These are phyloP conservation scores for Liasis olivaceus DNA, from an alignment of 2,797 vertebrate genomes.

Conservation along the genomic window DNA sequence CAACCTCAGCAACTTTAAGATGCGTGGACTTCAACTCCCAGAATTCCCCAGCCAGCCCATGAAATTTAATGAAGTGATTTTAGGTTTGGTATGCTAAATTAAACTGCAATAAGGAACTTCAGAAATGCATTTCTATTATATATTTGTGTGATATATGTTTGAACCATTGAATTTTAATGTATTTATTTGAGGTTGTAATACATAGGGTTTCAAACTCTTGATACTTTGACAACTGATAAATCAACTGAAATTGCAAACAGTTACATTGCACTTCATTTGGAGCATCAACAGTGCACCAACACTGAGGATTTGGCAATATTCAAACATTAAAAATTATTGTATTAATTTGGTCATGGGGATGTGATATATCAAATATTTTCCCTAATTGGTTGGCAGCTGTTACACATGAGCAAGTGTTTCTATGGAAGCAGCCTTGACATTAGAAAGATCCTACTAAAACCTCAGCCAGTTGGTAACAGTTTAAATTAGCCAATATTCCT, in stretches of 20 bases:
- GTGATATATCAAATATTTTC: neutral
- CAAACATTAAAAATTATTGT: neutral
- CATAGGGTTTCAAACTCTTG: neutral
- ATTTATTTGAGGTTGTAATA: neutral
- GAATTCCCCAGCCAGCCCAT: neutral
- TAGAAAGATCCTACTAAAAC: slow-evolving; percentile 13
- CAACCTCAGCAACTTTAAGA: neutral
- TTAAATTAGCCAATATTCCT: slow-evolving; percentile 6
- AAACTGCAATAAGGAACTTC: neutral
- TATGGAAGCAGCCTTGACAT: neutral
- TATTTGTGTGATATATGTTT: neutral
- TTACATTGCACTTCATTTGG: neutral
- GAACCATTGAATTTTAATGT: neutral
- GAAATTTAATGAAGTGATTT: neutral
- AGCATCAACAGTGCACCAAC: neutral
- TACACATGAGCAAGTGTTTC: neutral
- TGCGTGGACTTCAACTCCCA: neutral
- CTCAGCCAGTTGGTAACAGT: neutral
- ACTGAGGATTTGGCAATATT: neutral
- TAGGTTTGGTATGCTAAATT: neutral
- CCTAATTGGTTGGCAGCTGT: neutral
- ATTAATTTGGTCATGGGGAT: neutral
- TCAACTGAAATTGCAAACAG: neutral
- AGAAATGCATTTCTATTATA: neutral
- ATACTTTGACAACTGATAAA: neutral